Base-by-base conservation (phyloP, 2,797 vertebrate species). In the Neopelma chrysocephalum region DNA sequence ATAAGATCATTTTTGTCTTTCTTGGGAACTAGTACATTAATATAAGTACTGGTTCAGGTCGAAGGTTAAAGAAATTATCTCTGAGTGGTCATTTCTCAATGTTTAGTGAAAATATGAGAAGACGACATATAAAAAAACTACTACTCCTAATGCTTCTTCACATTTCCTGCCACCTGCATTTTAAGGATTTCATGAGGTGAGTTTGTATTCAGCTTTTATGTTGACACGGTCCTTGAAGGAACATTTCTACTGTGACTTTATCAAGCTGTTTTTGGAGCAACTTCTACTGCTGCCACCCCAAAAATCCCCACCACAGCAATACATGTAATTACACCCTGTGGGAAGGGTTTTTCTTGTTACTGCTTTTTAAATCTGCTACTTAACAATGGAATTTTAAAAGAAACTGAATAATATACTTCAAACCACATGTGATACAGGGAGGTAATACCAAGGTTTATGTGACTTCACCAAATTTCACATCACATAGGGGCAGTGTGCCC, bases 391-490 rank as follows among this genome's bases (percentile, higher is more conserved):
- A 48, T 87, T 68, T 62, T 40, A 48, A 70, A 72, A 48, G 48
- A 73, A 77, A 31, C 9, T 47, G 12, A 57, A 54, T 22, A 25
- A 36, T 80, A 13, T 62, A 26, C 25, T 77, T 87, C 32, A 85
- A 42, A 42, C 19, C 56, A 38, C 21, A 10, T 0, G 0, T 72
- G 15, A 16, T 54, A 42, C 31, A 25, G 9, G 13, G 25, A 64
- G 15, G 14, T 27, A 65, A 72, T 36, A 18, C 51, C 53, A 56
- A n/a, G 19, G 21, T 57, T 85, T 66, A 45, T 6, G 17, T 38
- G 43, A 20, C 0, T 68, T 70, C 27, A 47, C 15, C 23, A n/a
- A 19, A 29, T 34, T 88, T 82, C 29, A 22, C 19, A 32, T 12
- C 27, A 23, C 26, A 16, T 18, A 26, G 20, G 22, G 50, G 23